Conservation (phyloP, 2,113 vertebrate genomes). For the Sus scrofa region T2T-Sscrofa CM000819.6:102358501-102359000, state of each 20-base stretch:
- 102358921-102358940: background rate
- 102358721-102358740: background rate
- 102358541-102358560: background rate
- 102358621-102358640: background rate
- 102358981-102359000: background rate
- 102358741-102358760: background rate
- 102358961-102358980: background rate
- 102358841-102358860: background rate
- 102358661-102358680: background rate
- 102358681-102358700: background rate
- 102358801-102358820: background rate
- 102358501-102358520: background rate
- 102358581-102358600: background rate
- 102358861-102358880: background rate
- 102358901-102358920: background rate
- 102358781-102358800: background rate
- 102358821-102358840: background rate
- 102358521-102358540: background rate
- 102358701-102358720: background rate
- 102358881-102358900: background rate
- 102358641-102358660: background rate
- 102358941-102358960: background rate
- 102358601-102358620: background rate
- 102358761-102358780: background rate
- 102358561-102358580: background rate